Conservation (phyloP, 1,140 invertebrate genomes). For the Acromyrmex heyeri region DNA sequence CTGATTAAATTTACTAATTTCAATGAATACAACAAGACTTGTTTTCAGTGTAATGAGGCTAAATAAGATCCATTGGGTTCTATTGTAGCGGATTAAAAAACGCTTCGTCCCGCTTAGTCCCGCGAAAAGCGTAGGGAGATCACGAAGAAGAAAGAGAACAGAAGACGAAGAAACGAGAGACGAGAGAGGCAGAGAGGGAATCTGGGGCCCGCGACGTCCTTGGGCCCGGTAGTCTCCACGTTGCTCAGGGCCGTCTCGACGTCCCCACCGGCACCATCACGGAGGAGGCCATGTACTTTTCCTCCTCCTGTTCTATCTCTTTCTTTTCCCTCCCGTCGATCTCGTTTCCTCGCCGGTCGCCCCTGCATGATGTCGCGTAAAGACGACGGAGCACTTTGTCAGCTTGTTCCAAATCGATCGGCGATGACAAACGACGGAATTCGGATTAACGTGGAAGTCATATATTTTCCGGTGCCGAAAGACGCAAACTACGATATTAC, state of each 20-base stretch:
- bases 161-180: background rate
- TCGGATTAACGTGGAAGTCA: background rate
- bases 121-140: slow-evolving; percentile 61
- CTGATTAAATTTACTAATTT: no score
- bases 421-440: slow-evolving; percentile 13
- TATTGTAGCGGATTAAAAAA: slow-evolving; percentile 43
- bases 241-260: slow-evolving; percentile 80
- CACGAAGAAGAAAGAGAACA: slow-evolving; percentile 15
- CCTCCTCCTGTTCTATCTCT: slow-evolving; percentile 50
- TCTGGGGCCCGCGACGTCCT: slow-evolving; percentile 84
- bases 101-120: background rate
- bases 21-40: no score
- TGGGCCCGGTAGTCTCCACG: slow-evolving; percentile 81
- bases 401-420: slow-evolving; percentile 49
- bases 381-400: slow-evolving; percentile 31
- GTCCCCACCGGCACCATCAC: slow-evolving; percentile 63
- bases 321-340: background rate
- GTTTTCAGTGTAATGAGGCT: slow-evolving; percentile 59
- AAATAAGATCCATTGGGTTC: slow-evolving; percentile 67
- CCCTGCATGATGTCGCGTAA: background rate
- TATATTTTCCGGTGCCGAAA: background rate
- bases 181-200: slow-evolving; percentile 60
- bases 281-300: slow-evolving; percentile 23
- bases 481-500: slow-evolving; percentile 1
- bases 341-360: slow-evolving; percentile 10